phyloP scores from a whole-genome alignment of 2,113 vertebrate genomes.

The Recurvirostra avosetta region DNA sequence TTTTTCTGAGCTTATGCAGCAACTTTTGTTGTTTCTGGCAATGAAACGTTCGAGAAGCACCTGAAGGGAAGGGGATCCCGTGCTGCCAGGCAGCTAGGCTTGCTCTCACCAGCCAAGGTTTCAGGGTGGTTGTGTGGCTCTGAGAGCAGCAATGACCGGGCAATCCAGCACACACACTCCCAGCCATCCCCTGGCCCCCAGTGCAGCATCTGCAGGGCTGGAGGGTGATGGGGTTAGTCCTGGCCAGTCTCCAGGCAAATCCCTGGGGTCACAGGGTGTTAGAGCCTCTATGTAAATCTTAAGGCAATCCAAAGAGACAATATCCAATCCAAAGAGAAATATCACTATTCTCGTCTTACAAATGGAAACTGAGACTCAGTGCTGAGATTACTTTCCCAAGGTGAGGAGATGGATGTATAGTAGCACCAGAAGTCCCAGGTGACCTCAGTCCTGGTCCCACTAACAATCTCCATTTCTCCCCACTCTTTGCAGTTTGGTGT shows the following conservation, averaged over 20 bases:
- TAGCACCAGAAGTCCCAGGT: background rate
- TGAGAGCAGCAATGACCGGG: background rate
- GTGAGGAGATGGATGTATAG: background rate
- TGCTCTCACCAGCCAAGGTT: background rate
- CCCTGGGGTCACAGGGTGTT: background rate
- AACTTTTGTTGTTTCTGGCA: background rate
- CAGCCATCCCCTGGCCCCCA: background rate
- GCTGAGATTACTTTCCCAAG: background rate
- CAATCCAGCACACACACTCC: background rate
- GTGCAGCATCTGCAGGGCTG: rapidly evolving
- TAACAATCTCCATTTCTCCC: background rate
- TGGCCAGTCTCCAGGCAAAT: background rate
- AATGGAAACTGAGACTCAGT: background rate
- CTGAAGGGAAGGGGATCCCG: background rate
- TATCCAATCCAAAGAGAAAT: background rate
- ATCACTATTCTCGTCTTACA: background rate
- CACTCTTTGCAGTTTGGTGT: background rate
- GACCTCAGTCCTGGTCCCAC: background rate
- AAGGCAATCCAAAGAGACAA: background rate
- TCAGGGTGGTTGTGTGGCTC: background rate
- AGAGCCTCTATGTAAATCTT: background rate
- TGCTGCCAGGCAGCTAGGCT: background rate
- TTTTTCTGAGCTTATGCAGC: background rate
- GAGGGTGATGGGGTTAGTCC: background rate
- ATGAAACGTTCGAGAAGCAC: background rate